phyloP scores from a whole-genome alignment of 2,113 vertebrate genomes.

The Sylvietta virens region DNA sequence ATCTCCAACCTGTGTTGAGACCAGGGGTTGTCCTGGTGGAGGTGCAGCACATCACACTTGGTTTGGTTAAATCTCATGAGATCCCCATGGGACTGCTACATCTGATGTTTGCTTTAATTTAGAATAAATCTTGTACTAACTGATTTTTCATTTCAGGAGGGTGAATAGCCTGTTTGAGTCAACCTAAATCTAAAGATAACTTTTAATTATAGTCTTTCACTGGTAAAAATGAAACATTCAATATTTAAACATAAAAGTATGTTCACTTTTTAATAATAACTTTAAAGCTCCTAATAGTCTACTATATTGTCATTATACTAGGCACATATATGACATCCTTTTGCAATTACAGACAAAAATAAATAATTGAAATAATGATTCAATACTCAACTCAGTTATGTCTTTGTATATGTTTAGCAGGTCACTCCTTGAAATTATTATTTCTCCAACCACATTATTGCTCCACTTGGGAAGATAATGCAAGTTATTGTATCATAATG shows the following conservation, averaged over 20 bases:
- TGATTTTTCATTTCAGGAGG: background rate
- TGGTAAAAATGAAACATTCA: background rate
- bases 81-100: fast-evolving
- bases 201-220: background rate
- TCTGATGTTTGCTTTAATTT: background rate
- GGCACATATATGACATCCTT: background rate
- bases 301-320: background rate
- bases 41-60: background rate
- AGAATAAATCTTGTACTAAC: background rate
- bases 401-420: background rate
- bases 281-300: background rate
- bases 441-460: background rate
- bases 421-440: background rate
- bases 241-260: background rate
- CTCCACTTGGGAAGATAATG: background rate
- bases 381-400: background rate
- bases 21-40: fast-evolving
- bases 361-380: background rate
- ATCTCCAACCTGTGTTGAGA: background rate
- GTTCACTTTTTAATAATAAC: background rate
- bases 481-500: background rate
- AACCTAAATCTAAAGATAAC: background rate
- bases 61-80: background rate
- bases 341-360: background rate
- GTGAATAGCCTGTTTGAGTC: background rate